These are phyloP conservation scores for Montipora efflorescens DNA, from an alignment of 64 coral and sea anemone species.

Conservation along the genomic window DNA sequence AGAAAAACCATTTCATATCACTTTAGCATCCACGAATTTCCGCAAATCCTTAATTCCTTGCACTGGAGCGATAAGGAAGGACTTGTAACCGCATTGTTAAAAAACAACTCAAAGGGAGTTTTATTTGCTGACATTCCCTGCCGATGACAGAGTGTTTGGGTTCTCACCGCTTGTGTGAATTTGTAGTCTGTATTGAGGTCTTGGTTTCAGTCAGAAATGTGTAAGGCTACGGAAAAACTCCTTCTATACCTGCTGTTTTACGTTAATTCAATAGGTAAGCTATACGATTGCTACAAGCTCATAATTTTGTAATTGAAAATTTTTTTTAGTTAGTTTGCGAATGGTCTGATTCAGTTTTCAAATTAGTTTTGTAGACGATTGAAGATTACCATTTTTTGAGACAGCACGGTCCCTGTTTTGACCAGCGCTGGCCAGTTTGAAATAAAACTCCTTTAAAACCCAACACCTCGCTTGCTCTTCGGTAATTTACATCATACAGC, in stretches of 20 bases:
- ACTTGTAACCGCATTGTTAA: background rate
- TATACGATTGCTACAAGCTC: background rate
- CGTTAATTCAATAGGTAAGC: conserved; percentile 49
- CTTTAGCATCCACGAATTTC: background rate
- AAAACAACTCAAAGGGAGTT: background rate
- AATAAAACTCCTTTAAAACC: background rate
- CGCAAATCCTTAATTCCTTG: background rate
- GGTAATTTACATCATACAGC: background rate
- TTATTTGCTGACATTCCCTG: conserved; percentile 33
- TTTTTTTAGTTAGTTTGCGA: background rate
- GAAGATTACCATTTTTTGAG: background rate
- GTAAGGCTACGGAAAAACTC: conserved; percentile 9
- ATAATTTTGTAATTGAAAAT: background rate
- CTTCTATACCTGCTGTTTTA: conserved; percentile 26
- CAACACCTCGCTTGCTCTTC: background rate
- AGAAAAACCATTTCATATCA: background rate
- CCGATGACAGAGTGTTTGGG: conserved; percentile 15
- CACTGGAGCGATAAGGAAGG: background rate
- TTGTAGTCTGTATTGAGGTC: conserved; percentile 22
- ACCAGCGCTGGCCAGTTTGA: background rate
- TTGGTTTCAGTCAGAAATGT: conserved; percentile 36
- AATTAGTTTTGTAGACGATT: background rate
- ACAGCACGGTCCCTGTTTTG: background rate
- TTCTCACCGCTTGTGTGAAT: conserved; percentile 54
- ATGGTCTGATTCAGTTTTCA: background rate